These are phyloP conservation scores for Lucinisca nassula DNA, from an alignment of 2,888 invertebrate species.

Conservation along the genomic window DNA sequence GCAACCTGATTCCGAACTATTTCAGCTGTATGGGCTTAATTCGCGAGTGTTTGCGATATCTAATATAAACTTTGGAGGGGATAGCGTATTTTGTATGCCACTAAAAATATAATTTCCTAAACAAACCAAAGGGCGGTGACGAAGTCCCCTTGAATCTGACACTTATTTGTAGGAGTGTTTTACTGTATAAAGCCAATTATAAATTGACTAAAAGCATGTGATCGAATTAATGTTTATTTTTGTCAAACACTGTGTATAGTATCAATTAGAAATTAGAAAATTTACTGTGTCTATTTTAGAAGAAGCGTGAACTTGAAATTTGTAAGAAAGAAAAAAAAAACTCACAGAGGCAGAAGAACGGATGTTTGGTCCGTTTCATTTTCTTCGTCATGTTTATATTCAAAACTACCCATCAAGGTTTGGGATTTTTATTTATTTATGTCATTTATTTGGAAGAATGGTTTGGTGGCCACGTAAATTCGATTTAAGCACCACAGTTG, in stretches of 20 bases:
- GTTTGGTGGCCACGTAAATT: too few species aligned
- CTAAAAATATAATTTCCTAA: not conserved
- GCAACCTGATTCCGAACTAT: not conserved
- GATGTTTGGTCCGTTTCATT: too few species aligned
- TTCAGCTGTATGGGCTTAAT: not conserved
- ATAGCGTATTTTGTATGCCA: not conserved
- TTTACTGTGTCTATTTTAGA: too few species aligned
- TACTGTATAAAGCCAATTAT: not conserved
- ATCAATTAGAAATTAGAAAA: not conserved
- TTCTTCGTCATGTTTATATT: too few species aligned
- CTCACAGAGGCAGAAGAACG: too few species aligned
- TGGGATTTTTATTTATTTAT: too few species aligned
- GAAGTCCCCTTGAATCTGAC: not conserved
- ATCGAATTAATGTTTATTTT: not conserved
- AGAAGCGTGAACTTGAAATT: too few species aligned
- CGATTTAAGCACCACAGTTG: too few species aligned
- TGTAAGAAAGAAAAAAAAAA: too few species aligned
- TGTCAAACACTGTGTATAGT: not conserved
- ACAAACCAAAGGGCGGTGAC: not conserved
- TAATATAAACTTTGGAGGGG: not conserved
- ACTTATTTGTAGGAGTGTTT: not conserved
- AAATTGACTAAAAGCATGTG: not conserved
- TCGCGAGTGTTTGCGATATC: slow-evolving; percentile 7
- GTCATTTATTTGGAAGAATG: too few species aligned
- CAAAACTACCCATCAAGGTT: too few species aligned